Evolutionary conservation across 1,140 invertebrate species (phyloP).

Genomic region (Drosophila albomicans): DNA sequence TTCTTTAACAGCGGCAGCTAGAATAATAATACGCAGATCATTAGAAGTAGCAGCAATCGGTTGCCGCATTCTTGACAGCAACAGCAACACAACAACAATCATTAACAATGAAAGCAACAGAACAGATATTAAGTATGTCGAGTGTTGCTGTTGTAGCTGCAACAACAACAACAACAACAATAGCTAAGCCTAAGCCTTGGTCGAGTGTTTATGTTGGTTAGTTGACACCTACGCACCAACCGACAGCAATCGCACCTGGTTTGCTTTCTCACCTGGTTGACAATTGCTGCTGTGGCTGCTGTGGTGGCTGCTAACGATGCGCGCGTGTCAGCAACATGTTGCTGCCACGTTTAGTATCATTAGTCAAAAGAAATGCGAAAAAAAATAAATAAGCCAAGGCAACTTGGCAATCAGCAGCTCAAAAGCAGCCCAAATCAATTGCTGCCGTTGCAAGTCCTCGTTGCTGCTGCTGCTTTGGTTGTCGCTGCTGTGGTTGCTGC

Average conservation of each 20-base stretch:
- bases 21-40: slow-evolving; percentile 43
- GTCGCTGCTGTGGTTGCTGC: slow-evolving; percentile 52
- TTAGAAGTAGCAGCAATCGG: slow-evolving; percentile 39
- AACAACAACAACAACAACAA: slow-evolving; percentile 29
- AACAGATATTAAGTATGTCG: slow-evolving; percentile 47
- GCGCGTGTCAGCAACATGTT: slow-evolving; percentile 77
- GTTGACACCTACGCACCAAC: slow-evolving; percentile 53
- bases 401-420: slow-evolving; percentile 75
- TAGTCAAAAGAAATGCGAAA: slow-evolving; percentile 70
- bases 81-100: slow-evolving; percentile 36
- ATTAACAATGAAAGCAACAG: slow-evolving; percentile 44
- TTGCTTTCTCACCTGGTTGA: slow-evolving; percentile 26
- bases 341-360: slow-evolving; percentile 75
- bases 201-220: slow-evolving; percentile 32
- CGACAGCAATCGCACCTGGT: slow-evolving; percentile 33
- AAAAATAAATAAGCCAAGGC: slow-evolving; percentile 44
- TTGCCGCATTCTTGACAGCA: slow-evolving; percentile 36
- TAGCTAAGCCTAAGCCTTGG: slow-evolving; percentile 34
- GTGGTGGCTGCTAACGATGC: slow-evolving; percentile 71
- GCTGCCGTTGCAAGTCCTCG: slow-evolving; percentile 26
- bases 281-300: slow-evolving; percentile 14
- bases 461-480: neutral
- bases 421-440: slow-evolving; percentile 70
- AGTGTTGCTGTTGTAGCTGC: slow-evolving; percentile 37
- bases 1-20: slow-evolving; percentile 16